Evolutionary conservation across 2,888 invertebrate species (phyloP).

Genomic region (Cylindroiulus punctatus): DNA sequence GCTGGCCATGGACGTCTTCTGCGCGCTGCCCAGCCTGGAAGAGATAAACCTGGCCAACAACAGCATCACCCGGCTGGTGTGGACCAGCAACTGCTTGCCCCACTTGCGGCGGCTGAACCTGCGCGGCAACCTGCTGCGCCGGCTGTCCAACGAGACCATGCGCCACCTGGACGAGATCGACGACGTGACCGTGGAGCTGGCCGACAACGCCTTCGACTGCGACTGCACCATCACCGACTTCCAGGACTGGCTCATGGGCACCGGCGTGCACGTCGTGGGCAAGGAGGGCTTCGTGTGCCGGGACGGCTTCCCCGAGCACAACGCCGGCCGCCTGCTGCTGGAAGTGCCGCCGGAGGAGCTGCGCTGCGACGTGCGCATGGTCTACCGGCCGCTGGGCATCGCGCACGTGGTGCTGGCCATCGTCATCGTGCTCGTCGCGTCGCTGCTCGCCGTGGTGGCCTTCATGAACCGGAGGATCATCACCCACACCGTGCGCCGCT

Average conservation of each 20-base stretch:
- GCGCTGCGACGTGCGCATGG: conserved; percentile 59
- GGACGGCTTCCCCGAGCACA: conserved; percentile 63
- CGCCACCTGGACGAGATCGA: conserved; percentile 71
- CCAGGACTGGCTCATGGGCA: conserved; percentile 73
- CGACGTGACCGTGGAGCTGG: conserved; percentile 73
- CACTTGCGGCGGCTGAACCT: conserved; percentile 76
- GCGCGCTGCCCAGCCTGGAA: conserved; percentile 74
- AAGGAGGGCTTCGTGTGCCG: conserved; percentile 71
- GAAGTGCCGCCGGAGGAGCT: conserved; percentile 60
- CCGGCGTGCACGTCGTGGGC: conserved; percentile 73
- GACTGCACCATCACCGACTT: conserved; percentile 71
- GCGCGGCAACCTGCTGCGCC: conserved; percentile 74
- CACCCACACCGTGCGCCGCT: conserved; percentile 71
- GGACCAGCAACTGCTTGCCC: conserved; percentile 75
- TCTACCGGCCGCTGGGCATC: conserved; percentile 59
- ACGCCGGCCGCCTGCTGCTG: conserved; percentile 61
- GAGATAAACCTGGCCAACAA: conserved; percentile 77
- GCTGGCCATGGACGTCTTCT: conserved; percentile 74
- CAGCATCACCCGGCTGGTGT: conserved; percentile 68
- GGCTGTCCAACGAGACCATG: conserved; percentile 67
- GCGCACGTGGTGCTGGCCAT: conserved; percentile 65
- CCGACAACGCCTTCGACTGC: conserved; percentile 77
- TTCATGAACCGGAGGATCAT: conserved; percentile 74
- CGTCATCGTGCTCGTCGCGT: conserved; percentile 68
- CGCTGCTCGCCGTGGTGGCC: conserved; percentile 71